A percentile compares a stretch with the other conserved stretches of the same genome.
Conservation (phyloP, 2,888 invertebrate species). For the Periphyllus acericola region DNA sequence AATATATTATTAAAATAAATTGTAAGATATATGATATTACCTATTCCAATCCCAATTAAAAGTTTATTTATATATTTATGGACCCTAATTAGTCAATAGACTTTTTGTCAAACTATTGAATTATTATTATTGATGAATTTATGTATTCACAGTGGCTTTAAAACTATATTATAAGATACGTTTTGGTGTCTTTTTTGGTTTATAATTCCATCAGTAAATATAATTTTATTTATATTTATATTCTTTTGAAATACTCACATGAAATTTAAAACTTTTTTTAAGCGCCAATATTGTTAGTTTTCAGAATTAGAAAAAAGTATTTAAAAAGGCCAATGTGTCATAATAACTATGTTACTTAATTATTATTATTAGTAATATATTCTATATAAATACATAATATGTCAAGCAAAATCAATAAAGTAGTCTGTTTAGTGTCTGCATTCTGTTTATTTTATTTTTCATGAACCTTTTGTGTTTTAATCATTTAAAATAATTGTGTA, state of each 20-base stretch:
- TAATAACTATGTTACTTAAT: conserved; percentile 46
- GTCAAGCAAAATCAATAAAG: conserved; percentile 51
- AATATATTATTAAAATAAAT: conserved; percentile 41
- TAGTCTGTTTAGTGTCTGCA: conserved; percentile 38
- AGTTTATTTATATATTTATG: conserved; percentile 24
- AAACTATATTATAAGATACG: conserved; percentile 27
- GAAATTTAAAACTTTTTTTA: conserved; percentile 18
- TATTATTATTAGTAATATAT: conserved; percentile 56
- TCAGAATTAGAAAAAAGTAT: conserved; percentile 25
- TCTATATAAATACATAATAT: conserved; percentile 42
- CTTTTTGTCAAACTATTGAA: conserved; percentile 43
- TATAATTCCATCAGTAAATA: conserved; percentile 20
- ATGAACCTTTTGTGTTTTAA: not conserved
- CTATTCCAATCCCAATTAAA: conserved; percentile 17
- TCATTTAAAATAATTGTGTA: not conserved
- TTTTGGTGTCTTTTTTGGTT: conserved; percentile 35
- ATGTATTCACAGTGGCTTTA: conserved; percentile 32
- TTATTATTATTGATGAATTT: conserved; percentile 43
- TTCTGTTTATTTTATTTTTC: conserved; percentile 17
- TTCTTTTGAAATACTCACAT: conserved; percentile 14
- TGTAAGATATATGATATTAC: conserved; percentile 40
- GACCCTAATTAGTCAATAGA: conserved; percentile 45
- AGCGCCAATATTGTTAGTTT: conserved; percentile 41
- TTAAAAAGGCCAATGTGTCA: conserved; percentile 48
- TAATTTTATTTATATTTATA: conserved; percentile 17